A percentile compares a stretch with the other conserved stretches of the same genome.
Evolutionary conservation across 2,113 vertebrate genomes (phyloP).

Genomic region (Noturus placidus): DNA sequence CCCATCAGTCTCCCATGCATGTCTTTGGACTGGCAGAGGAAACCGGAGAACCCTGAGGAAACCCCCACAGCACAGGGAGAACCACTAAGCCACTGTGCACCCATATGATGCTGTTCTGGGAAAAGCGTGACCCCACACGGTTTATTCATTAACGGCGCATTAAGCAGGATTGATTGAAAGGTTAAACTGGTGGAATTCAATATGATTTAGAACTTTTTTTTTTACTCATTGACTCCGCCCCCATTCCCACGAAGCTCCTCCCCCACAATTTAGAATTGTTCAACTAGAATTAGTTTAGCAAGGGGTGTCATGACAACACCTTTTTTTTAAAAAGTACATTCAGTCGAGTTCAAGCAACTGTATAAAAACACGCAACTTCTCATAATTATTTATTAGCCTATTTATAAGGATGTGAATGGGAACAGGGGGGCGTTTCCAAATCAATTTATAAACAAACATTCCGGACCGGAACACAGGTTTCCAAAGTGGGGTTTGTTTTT

Average conservation of each 20-base stretch:
- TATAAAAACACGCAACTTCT: neutral
- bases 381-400: neutral
- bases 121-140: neutral
- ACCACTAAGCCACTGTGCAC: too few species aligned
- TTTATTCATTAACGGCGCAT: neutral
- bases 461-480: neutral
- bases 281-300: neutral
- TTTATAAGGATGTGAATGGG: neutral
- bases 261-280: neutral
- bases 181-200: neutral
- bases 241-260: neutral
- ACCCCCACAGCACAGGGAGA: too few species aligned
- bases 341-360: too few species aligned
- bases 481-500: neutral
- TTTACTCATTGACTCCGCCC: neutral
- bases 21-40: too few species aligned
- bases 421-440: neutral
- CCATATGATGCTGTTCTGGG: too few species aligned
- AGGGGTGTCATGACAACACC: too few species aligned
- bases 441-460: neutral
- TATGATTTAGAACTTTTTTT: neutral
- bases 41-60: too few species aligned
- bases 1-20: too few species aligned
- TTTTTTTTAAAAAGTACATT: too few species aligned
- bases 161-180: neutral